A percentile compares a stretch with the other conserved stretches of the same genome.
These are phyloP conservation scores for Phrixothrix hirtus DNA, from an alignment of 2,888 invertebrate genomes.

Conservation along the genomic window DNA sequence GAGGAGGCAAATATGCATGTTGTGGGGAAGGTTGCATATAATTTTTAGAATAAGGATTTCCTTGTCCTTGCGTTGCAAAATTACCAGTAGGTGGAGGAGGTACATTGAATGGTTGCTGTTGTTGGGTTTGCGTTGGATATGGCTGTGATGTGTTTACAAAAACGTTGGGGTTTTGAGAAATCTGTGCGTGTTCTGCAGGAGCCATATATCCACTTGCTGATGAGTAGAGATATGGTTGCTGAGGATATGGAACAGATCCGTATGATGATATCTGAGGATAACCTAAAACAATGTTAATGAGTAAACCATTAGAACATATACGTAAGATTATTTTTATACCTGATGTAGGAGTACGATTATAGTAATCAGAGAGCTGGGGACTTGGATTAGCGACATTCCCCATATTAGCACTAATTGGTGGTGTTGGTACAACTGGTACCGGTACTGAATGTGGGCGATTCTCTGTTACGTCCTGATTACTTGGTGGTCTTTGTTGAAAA, in stretches of 20 bases:
- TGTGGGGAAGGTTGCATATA: conserved; percentile 47
- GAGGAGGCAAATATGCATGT: conserved; percentile 50
- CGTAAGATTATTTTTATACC: conserved; percentile 16
- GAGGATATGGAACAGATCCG: conserved; percentile 6
- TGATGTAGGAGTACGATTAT: conserved; percentile 44
- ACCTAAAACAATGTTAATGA: conserved; percentile 1
- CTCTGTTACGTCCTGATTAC: conserved; percentile 33
- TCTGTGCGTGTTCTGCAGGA: conserved; percentile 44
- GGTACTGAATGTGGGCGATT: conserved; percentile 47
- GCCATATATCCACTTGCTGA: conserved; percentile 18
- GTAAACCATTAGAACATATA: not conserved
- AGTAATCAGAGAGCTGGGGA: conserved; percentile 47
- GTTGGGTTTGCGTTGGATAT: conserved; percentile 43
- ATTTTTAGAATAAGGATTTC: conserved; percentile 52
- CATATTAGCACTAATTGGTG: conserved; percentile 41
- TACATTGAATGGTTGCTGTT: conserved; percentile 41
- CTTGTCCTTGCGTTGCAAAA: conserved; percentile 40
- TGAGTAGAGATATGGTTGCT: conserved; percentile 10
- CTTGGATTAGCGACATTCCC: conserved; percentile 33
- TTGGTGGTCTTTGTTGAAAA: too few species aligned
- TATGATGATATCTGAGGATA: conserved; percentile 15
- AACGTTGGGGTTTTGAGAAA: conserved; percentile 43
- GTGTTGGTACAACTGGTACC: conserved; percentile 43
- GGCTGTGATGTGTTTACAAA: conserved; percentile 47
- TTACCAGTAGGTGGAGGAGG: conserved; percentile 38